Base-by-base conservation (phyloP, 2,113 vertebrate genomes). In the Tetrao urogallus region DNA sequence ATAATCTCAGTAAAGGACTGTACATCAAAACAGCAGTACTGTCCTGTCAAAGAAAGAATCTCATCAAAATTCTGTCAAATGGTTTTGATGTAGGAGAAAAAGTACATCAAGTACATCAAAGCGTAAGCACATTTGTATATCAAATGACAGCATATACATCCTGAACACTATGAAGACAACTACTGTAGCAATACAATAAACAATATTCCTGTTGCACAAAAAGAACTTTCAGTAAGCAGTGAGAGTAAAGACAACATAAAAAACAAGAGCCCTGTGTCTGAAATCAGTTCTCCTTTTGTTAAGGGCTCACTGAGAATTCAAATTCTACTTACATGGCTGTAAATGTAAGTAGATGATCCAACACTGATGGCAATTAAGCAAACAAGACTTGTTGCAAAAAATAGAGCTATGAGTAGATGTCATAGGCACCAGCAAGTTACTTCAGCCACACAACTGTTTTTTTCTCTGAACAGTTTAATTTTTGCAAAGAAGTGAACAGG, bases 21-120 rank as follows among this genome's bases (percentile, higher is more conserved):
- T 94, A 86, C 27, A 69, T 93, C 78, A 88, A 83, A 40, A 82
- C 25, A 95, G 81, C 18, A 60, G 75, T 22, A 2, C 25, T 89
- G 85, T 42, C 47, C 87, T 77, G 72, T 67, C 84, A 89, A 89
- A 83, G 15, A 61, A 52, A 66, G 14, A 40, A 78, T 88, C 88
- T 91, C 87, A 94, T 94, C 88, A 86, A 91, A 92, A 92, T 88
- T 83, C 86, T 95, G 93, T 92, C 95, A 89, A 92, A 88, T 14
- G 2, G 1, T 65, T 89, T 86, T 92, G 93, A 95, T 80, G 85
- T 83, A 94, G 61, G 75, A 88, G 60, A 38, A 82, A 65, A 63
- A 50, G 48, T 50, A 50, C 11, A 47, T 47, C 20, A 43, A 56
- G 32, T 74, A 82, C 82, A 93, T 77, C 69, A 78, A 93, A 84